A percentile compares a stretch with the other conserved stretches of the same genome.
Evolutionary conservation across 2,888 invertebrate genomes (phyloP).

Genomic region (Meta bourneti): DNA sequence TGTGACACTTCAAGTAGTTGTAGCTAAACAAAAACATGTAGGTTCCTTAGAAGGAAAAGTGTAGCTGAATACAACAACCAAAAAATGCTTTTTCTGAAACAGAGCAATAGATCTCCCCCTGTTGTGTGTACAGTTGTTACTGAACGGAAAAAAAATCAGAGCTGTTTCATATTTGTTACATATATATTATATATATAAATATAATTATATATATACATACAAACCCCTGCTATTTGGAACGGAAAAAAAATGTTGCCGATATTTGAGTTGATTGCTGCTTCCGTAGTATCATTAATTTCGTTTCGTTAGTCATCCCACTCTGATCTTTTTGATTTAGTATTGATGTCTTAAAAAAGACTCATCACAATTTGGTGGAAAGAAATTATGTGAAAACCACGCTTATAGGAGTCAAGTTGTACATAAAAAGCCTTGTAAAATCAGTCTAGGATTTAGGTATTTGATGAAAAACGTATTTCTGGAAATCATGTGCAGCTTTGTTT

Average conservation of each 20-base stretch:
- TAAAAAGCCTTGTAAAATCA: conserved; percentile 37
- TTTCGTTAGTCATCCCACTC: conserved; percentile 11
- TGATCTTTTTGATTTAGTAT: background rate
- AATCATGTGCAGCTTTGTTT: conserved; percentile 62
- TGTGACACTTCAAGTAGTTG: conserved; percentile 74
- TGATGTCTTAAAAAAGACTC: background rate
- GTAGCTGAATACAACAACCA: conserved; percentile 46
- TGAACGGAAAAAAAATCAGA: conserved; percentile 54
- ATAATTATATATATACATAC: conserved; percentile 69
- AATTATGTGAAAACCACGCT: conserved; percentile 39
- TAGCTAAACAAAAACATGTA: conserved; percentile 53
- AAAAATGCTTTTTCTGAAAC: conserved; percentile 45
- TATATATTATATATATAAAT: conserved; percentile 72
- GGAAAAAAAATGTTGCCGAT: conserved; percentile 8
- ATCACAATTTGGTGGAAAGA: background rate
- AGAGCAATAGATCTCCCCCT: conserved; percentile 74
- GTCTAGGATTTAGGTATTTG: conserved; percentile 41
- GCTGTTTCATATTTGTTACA: conserved; percentile 77
- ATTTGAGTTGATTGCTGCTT: conserved; percentile 1
- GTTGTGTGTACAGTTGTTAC: conserved; percentile 77
- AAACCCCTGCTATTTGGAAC: conserved; percentile 56
- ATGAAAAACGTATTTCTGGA: conserved; percentile 18
- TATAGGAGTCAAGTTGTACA: conserved; percentile 55
- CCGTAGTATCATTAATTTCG: background rate
- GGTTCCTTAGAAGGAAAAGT: conserved; percentile 50